Base-by-base conservation (phyloP, 1,140 invertebrate genomes). In the Metopolophium dirhodum region DNA sequence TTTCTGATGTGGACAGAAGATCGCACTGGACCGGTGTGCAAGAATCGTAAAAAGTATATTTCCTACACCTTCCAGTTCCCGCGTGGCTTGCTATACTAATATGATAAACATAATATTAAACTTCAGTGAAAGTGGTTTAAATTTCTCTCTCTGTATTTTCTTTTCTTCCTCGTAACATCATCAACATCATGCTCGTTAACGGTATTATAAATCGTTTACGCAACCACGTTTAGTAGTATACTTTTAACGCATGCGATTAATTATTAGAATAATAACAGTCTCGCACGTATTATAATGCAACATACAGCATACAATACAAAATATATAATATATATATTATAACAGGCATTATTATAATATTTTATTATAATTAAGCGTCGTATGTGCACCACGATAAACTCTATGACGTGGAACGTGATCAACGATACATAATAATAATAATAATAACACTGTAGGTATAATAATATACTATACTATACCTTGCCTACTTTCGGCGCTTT, bases 101-200 rank as follows among this genome's bases (percentile, higher is more conserved):
- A 51, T n/a, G n/a, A 77, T 77, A 77, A 18, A 89, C 51, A 88
- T 88, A 49, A 35, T 88, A 49, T 51, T 51, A 51, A 37, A 57
- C 51, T 57, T 41, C 35, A 41, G 88, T 89, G 88, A 89, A 89
- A 89, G 88, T 57, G 51, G 88, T 89, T 89, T 89, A 26, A 89
- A 89, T 89, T 89, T 89, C 88, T 89, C 88, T 89, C 51, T 88
- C 88, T 22, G 23, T 14, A 54, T 89, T 57, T 57, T 89, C 51
- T 54, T 89, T 89, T 47, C 35, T 54, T 89, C 26, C 35, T 86
- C 45, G 85, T 86, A 26, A 47, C 3, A 86, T 30, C 41, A 47
- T 47, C 26, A 30, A 26, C 37, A 86, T 86, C 8, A 30, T 86
- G 30, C 9, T 1, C 11, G 23, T 45, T 86, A 45, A 41, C 49